A percentile compares a stretch with the other conserved stretches of the same genome.
phyloP scores from a whole-genome alignment of 2,888 invertebrate genomes.

The Marronus borbonicus region DNA sequence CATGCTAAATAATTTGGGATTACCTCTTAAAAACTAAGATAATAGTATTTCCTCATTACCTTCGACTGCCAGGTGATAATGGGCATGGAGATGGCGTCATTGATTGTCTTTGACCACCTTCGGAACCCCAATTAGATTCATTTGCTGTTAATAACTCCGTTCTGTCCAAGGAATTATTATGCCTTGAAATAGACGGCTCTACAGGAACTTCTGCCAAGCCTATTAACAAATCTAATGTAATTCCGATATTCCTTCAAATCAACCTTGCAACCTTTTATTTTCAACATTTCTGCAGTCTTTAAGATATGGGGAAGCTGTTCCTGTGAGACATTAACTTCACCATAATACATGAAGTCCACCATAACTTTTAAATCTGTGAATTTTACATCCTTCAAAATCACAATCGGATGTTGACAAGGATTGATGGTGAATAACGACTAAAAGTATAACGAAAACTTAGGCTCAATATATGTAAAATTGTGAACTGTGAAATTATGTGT shows the following conservation, averaged over 20 bases:
- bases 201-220: conserved; percentile 89
- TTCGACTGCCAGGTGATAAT: conserved; percentile 71
- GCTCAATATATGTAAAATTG: conserved; percentile 6
- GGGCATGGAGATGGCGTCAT: conserved; percentile 78
- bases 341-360: conserved; percentile 95
- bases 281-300: conserved; percentile 89
- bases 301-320: conserved; percentile 86
- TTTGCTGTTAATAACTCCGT: conserved; percentile 74
- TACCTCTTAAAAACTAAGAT: background rate
- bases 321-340: conserved; percentile 92
- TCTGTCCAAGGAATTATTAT: conserved; percentile 73
- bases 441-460: conserved; percentile 57
- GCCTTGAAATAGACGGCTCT: conserved; percentile 81
- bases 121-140: conserved; percentile 75
- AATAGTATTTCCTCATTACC: conserved; percentile 59
- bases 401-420: conserved; percentile 91
- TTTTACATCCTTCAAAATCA: conserved; percentile 90
- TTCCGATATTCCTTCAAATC: background rate
- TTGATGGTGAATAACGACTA: conserved; percentile 88
- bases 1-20: background rate
- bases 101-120: conserved; percentile 74
- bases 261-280: conserved; percentile 79
- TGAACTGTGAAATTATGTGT: background rate
- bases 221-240: conserved; percentile 51
- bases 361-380: conserved; percentile 89